Percentiles rank a stretch among this genome's conserved stretches.
These are phyloP conservation scores for Neuroscelio doddi DNA, from an alignment of 2,888 invertebrate genomes.

Conservation along the genomic window DNA sequence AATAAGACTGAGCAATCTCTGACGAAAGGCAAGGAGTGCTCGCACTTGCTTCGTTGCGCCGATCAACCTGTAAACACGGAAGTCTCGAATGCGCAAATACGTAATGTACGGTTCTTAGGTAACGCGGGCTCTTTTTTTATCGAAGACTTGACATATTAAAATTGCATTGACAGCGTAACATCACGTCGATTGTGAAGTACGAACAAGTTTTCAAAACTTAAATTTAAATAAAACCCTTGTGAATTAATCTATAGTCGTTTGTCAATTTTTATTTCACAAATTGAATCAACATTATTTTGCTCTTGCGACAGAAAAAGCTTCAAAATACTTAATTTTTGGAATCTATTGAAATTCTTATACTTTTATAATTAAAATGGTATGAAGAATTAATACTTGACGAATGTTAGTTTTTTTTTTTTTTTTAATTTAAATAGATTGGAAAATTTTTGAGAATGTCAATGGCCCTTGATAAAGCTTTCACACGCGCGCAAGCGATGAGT, in stretches of 20 bases:
- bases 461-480: constrained; percentile 7
- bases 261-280: too few species aligned
- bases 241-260: too few species aligned
- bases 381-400: background rate
- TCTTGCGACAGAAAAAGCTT: too few species aligned
- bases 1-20: constrained; percentile 45
- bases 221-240: too few species aligned
- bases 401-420: too few species aligned
- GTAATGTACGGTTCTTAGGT: constrained; percentile 58
- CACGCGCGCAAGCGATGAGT: constrained; percentile 37
- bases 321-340: too few species aligned
- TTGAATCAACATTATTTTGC: too few species aligned
- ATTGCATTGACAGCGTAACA: constrained; percentile 11
- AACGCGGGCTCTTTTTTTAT: constrained; percentile 57
- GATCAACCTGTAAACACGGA: constrained; percentile 63
- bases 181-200: constrained; percentile 7
- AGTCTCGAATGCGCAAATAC: constrained; percentile 54
- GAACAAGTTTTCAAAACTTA: background rate
- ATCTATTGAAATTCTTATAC: too few species aligned
- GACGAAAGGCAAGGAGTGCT: constrained; percentile 43
- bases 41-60: constrained; percentile 46
- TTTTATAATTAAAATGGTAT: too few species aligned
- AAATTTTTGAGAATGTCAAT: constrained; percentile 9
- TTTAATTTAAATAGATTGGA: too few species aligned
- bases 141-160: constrained; percentile 19